Evolutionary conservation across 2,113 vertebrate genomes (phyloP).

Genomic region (Uropsilus gracilis): DNA sequence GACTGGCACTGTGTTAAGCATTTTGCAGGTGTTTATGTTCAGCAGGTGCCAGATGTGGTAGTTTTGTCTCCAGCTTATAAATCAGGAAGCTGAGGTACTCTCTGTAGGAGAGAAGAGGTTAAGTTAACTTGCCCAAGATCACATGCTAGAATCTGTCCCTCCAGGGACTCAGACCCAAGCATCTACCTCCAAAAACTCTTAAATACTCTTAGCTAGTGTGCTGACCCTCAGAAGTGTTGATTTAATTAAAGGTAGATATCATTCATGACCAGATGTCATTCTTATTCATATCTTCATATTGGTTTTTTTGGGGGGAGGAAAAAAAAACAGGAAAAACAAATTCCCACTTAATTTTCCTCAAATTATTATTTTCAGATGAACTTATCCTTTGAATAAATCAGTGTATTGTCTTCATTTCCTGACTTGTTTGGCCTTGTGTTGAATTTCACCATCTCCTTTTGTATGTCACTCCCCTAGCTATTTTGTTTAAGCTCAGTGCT

Average conservation of each 20-base stretch:
- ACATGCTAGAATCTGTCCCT: background rate
- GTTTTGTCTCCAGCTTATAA: background rate
- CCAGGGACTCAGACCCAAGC: background rate
- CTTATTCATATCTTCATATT: slow-evolving; percentile 34
- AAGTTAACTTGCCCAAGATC: background rate
- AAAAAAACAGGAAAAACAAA: slow-evolving; percentile 43
- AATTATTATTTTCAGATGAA: slow-evolving; percentile 52
- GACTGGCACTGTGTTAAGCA: background rate
- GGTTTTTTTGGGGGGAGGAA: background rate
- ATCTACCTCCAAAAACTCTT: background rate
- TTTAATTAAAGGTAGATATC: slow-evolving; percentile 55
- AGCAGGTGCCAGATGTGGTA: background rate
- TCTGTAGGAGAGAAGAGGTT: too few species aligned
- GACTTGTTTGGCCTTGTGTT: background rate
- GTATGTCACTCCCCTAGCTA: background rate
- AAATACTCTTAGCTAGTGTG: slow-evolving; percentile 5
- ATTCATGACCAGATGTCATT: slow-evolving; percentile 41
- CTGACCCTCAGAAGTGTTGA: slow-evolving; percentile 18
- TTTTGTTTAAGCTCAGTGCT: slow-evolving; percentile 34
- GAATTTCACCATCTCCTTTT: slow-evolving; percentile 24
- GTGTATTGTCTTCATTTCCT: slow-evolving; percentile 38
- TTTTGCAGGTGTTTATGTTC: background rate
- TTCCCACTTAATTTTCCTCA: slow-evolving; percentile 27
- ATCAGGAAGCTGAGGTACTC: background rate
- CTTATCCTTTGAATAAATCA: slow-evolving; percentile 36